phyloP scores from a whole-genome alignment of 2,888 invertebrate genomes.

The Cantharis lateralis region DNA sequence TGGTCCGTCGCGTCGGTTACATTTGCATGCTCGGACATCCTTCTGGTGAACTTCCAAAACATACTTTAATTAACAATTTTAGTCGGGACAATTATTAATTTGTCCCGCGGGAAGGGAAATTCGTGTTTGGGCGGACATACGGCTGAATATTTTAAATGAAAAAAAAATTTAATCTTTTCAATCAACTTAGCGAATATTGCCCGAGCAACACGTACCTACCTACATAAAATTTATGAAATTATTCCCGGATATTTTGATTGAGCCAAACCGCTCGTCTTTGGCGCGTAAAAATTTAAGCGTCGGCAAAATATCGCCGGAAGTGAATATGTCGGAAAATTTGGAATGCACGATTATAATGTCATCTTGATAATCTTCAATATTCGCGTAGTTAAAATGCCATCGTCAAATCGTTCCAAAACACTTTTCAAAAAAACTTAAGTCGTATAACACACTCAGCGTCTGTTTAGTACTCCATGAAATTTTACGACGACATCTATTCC shows the following conservation, averaged over 20 bases:
- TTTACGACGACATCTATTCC: constrained; percentile 50
- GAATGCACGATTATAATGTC: constrained; percentile 9
- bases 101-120: neutral
- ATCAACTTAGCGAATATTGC: neutral
- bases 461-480: constrained; percentile 54
- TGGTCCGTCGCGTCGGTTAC: neutral
- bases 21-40: neutral
- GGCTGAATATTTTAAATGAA: neutral
- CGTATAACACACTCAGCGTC: constrained; percentile 46
- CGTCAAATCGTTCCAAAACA: constrained; percentile 44
- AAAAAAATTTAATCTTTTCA: no score
- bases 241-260: neutral
- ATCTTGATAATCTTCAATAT: constrained; percentile 22
- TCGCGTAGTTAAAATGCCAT: constrained; percentile 45
- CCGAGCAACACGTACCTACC: neutral
- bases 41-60: neutral
- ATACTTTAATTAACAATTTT: neutral
- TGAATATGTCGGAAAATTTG: constrained; percentile 1
- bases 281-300: neutral
- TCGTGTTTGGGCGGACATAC: neutral
- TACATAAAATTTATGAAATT: neutral
- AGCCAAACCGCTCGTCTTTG: neutral
- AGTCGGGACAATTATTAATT: neutral
- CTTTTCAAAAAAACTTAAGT: constrained; percentile 31
- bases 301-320: constrained; percentile 11